Conservation (phyloP, 2,888 invertebrate genomes). For the Oxytorus armatus region DNA sequence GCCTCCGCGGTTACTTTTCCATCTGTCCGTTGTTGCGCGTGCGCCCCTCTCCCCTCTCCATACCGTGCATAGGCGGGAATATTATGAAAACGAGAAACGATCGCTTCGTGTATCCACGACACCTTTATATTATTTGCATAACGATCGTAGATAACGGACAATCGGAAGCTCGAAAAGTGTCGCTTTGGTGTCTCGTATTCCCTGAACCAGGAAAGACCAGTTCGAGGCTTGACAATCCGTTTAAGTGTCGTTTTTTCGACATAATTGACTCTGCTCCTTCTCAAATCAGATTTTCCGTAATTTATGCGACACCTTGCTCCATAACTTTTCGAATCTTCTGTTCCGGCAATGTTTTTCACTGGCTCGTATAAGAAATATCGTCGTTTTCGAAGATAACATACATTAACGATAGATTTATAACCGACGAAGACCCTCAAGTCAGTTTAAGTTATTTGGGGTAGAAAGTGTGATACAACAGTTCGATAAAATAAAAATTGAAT, state of each 20-base stretch:
- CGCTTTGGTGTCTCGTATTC: neutral
- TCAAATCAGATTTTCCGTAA: slow-evolving; percentile 61
- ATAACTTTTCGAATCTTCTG: neutral
- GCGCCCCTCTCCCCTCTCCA: neutral
- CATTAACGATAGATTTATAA: too few species aligned
- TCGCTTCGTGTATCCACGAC: neutral
- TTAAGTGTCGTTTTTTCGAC: slow-evolving; percentile 5
- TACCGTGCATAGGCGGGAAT: slow-evolving; percentile 6
- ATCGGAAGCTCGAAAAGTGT: slow-evolving; percentile 31
- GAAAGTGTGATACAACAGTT: too few species aligned
- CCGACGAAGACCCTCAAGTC: too few species aligned
- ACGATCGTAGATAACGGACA: slow-evolving; percentile 48
- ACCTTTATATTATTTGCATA: slow-evolving; percentile 44
- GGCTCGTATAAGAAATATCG: too few species aligned
- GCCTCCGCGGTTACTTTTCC: slow-evolving; percentile 22
- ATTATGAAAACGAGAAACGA: slow-evolving; percentile 36
- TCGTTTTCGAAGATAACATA: too few species aligned
- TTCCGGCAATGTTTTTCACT: too few species aligned
- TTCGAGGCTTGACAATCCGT: slow-evolving; percentile 32
- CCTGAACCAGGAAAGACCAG: slow-evolving; percentile 27
- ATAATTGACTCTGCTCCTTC: slow-evolving; percentile 1
- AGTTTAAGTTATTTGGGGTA: too few species aligned
- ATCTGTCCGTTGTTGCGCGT: slow-evolving; percentile 49
- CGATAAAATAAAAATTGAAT: too few species aligned
- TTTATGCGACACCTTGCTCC: slow-evolving; percentile 49